phyloP scores from a whole-genome alignment of 1,140 invertebrate species.

The Drosophila yakuba region DNA sequence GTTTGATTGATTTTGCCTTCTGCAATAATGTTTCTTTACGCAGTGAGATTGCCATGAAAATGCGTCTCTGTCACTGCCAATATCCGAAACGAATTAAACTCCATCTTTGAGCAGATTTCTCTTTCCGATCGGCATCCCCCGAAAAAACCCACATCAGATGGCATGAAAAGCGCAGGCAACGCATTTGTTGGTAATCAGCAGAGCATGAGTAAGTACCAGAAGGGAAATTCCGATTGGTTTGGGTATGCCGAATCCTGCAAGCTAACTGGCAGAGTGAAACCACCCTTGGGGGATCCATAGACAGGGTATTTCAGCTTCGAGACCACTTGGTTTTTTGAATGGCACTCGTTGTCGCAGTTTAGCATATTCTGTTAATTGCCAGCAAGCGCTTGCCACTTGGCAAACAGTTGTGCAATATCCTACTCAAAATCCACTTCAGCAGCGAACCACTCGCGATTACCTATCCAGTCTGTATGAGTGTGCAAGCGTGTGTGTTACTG shows the following conservation, averaged over 20 bases:
- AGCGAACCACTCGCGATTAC: constrained; percentile 60
- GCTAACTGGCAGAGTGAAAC: not conserved
- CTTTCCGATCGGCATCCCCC: not conserved
- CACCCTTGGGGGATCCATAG: not conserved
- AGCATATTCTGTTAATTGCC: constrained; percentile 66
- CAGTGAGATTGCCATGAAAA: constrained; percentile 1
- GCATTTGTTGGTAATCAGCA: constrained; percentile 42
- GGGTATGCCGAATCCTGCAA: constrained; percentile 1
- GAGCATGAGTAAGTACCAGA: constrained; percentile 25
- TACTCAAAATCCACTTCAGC: constrained; percentile 62
- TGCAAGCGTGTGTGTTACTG: constrained; percentile 7
- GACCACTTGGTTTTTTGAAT: not conserved
- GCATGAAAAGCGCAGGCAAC: constrained; percentile 28
- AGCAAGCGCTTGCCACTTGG: constrained; percentile 60
- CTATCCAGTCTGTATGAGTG: constrained; percentile 2
- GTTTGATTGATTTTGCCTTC: too few relatives aligned
- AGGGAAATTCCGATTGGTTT: constrained; percentile 3
- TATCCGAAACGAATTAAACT: constrained; percentile 10
- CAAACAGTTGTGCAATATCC: constrained; percentile 59
- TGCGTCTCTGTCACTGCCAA: not conserved
- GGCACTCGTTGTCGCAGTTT: constrained; percentile 52
- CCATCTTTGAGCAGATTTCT: constrained; percentile 3
- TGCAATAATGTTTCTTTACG: not conserved
- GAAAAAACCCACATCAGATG: constrained; percentile 3
- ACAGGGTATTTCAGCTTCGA: constrained; percentile 16